Percentiles rank a stretch among this genome's conserved stretches.
These are phyloP conservation scores for Numida meleagris DNA, from an alignment of 2,113 vertebrate species.

Conservation along the genomic window DNA sequence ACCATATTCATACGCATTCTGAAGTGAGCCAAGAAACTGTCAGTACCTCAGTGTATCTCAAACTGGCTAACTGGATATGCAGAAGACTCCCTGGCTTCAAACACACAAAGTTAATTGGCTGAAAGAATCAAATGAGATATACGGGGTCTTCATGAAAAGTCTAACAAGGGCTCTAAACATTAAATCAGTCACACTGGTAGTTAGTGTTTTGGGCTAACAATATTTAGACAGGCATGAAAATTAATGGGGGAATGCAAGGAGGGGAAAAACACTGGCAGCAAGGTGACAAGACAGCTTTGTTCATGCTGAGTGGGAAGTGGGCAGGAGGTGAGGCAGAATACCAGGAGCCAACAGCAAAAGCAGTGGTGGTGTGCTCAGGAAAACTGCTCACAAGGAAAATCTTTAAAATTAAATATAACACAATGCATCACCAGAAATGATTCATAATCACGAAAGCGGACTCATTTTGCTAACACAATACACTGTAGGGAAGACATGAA, in stretches of 20 bases:
- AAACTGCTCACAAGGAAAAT: not conserved
- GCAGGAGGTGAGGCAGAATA: not conserved
- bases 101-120: not conserved
- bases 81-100: not conserved
- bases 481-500: not conserved
- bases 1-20: not conserved
- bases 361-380: not conserved
- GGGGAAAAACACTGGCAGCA: not conserved
- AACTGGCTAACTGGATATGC: not conserved
- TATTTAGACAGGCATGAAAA: not conserved
- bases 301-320: not conserved
- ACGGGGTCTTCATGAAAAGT: not conserved
- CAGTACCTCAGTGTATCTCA: not conserved
- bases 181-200: not conserved
- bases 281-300: not conserved
- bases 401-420: not conserved
- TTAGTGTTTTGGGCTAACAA: not conserved
- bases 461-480: slow-evolving; percentile 15
- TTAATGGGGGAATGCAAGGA: not conserved
- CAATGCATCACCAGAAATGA: not conserved
- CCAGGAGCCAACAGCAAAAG: not conserved
- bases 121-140: too few relatives aligned
- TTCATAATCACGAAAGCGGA: not conserved
- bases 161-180: not conserved
- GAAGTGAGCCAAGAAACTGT: not conserved